Evolutionary conservation across 2,888 invertebrate genomes (phyloP).

Genomic region (Tachina fera): DNA sequence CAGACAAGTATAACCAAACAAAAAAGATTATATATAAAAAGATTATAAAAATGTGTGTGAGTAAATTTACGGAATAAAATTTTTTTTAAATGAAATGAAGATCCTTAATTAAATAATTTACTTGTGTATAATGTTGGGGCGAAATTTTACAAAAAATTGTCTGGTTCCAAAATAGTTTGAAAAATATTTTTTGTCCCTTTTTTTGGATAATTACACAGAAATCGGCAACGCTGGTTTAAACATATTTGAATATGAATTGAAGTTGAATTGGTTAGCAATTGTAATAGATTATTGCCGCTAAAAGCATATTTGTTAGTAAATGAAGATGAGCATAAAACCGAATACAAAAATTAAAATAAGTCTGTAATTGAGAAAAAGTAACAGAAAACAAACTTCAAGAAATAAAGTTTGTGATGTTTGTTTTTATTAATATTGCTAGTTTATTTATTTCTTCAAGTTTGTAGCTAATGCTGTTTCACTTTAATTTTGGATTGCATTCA

Average conservation of each 20-base stretch:
- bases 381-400: constrained; percentile 43
- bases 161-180: no score
- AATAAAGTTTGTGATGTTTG: constrained; percentile 58
- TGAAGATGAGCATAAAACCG: constrained; percentile 60
- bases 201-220: no score
- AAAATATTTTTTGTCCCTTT: no score
- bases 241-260: neutral
- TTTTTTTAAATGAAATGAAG: no score
- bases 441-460: constrained; percentile 39
- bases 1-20: no score
- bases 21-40: no score
- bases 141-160: no score
- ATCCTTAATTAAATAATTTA: no score
- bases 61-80: no score
- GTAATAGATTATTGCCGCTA: constrained; percentile 63
- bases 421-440: constrained; percentile 14
- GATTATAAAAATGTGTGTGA: no score
- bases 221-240: no score
- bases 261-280: constrained; percentile 39
- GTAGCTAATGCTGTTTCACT: constrained; percentile 49
- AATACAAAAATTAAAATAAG: constrained; percentile 41
- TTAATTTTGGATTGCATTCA: constrained; percentile 56
- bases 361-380: constrained; percentile 27
- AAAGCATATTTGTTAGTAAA: constrained; percentile 13
- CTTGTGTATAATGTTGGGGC: no score